Conservation (phyloP, 2,888 invertebrate genomes). For the Aricia artaxerxes region DNA sequence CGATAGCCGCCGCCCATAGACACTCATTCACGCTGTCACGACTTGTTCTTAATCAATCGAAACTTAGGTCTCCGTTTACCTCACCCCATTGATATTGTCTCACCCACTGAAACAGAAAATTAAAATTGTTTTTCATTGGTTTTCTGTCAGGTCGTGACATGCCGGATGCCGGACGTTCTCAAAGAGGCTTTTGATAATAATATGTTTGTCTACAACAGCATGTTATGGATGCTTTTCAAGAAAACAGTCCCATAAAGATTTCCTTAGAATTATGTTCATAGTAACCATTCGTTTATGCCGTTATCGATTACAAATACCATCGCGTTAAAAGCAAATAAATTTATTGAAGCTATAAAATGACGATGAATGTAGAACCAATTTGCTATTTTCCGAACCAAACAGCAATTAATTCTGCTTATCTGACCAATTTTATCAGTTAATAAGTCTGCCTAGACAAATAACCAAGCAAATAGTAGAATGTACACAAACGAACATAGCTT, state of each 20-base stretch:
- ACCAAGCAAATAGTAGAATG: conserved; percentile 23
- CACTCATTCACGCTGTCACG: too few relatives aligned
- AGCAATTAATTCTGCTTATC: conserved; percentile 25
- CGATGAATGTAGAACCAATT: conserved; percentile 10
- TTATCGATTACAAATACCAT: background rate
- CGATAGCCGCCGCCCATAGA: too few relatives aligned
- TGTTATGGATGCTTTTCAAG: background rate
- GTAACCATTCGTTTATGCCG: background rate
- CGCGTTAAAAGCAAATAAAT: conserved; percentile 14
- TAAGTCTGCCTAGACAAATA: conserved; percentile 26
- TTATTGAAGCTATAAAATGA: conserved; percentile 4
- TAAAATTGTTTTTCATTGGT: too few relatives aligned
- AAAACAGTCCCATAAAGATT: background rate
- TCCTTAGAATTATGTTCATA: background rate
- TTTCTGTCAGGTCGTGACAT: too few relatives aligned
- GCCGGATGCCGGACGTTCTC: too few relatives aligned
- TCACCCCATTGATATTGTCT: too few relatives aligned
- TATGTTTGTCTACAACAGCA: background rate
- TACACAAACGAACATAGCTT: conserved; percentile 19
- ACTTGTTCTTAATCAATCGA: too few relatives aligned
- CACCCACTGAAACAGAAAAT: too few relatives aligned
- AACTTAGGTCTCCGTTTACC: too few relatives aligned
- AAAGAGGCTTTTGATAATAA: too few relatives aligned
- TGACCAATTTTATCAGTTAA: conserved; percentile 24
- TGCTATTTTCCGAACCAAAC: conserved; percentile 13